Evolutionary conservation across 1,140 invertebrate genomes (phyloP).

Genomic region (Cryptotermes secundus): DNA sequence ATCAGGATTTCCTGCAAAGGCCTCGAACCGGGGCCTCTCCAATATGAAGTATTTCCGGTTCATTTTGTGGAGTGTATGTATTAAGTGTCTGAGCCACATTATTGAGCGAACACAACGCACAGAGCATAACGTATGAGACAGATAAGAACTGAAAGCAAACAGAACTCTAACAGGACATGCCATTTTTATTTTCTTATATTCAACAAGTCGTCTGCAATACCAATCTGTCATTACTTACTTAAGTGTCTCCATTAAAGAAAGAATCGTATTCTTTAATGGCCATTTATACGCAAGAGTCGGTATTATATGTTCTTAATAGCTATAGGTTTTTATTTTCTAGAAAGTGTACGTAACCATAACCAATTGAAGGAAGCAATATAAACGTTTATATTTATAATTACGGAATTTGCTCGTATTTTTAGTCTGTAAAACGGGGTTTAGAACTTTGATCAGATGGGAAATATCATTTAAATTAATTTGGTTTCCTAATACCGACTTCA

Average conservation of each 20-base stretch:
- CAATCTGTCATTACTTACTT: not conserved
- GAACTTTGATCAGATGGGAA: not conserved
- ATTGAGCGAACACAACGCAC: no score
- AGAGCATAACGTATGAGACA: no score
- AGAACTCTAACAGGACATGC: not conserved
- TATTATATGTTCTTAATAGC: not conserved
- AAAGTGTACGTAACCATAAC: not conserved
- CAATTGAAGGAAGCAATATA: not conserved
- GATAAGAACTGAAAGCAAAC: no score
- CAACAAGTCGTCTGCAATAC: not conserved
- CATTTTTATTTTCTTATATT: not conserved
- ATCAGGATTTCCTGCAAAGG: no score
- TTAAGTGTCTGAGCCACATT: no score
- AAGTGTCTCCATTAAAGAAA: not conserved
- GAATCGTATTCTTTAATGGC: not conserved
- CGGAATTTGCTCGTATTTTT: not conserved
- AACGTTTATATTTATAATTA: not conserved
- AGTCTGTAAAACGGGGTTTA: not conserved
- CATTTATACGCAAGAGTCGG: not conserved
- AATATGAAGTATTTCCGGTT: no score
- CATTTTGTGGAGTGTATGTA: no score
- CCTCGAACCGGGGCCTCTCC: no score
- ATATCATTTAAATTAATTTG: not conserved
- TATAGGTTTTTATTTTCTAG: not conserved
- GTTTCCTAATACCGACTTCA: no score